These are phyloP conservation scores for Ceratina australensis DNA, from an alignment of 1,140 invertebrate genomes.

Conservation along the genomic window DNA sequence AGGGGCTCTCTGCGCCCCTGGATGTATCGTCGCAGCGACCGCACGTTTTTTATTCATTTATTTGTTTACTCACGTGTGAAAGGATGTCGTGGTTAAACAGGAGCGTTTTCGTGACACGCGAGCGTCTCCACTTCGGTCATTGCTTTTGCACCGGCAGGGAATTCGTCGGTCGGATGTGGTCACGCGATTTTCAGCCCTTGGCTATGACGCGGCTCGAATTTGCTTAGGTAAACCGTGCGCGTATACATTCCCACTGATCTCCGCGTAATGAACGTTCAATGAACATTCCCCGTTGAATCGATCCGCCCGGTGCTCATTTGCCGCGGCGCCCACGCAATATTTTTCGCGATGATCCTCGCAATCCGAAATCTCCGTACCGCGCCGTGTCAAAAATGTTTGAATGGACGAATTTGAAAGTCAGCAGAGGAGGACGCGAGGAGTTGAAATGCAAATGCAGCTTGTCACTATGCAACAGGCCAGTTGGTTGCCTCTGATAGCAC, in stretches of 20 bases:
- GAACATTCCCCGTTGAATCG: not conserved
- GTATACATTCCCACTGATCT: slow-evolving; percentile 18
- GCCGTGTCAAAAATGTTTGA: slow-evolving; percentile 44
- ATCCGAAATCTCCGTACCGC: not conserved
- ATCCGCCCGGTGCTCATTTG: too few relatives aligned
- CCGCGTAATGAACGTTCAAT: not conserved
- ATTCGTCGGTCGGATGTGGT: slow-evolving; percentile 56
- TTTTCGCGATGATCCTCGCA: not conserved
- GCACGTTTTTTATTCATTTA: slow-evolving; percentile 57
- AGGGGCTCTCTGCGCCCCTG: not conserved
- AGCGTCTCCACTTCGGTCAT: slow-evolving; percentile 57
- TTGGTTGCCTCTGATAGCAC: slow-evolving; percentile 69
- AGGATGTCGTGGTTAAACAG: slow-evolving; percentile 67
- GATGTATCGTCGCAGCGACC: slow-evolving; percentile 35
- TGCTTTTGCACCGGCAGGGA: slow-evolving; percentile 54
- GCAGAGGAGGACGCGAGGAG: slow-evolving; percentile 11
- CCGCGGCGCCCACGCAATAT: not conserved
- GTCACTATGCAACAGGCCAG: slow-evolving; percentile 63
- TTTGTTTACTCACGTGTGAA: slow-evolving; percentile 68
- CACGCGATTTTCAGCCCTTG: slow-evolving; percentile 63
- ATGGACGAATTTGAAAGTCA: slow-evolving; percentile 49
- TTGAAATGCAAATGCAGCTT: slow-evolving; percentile 60
- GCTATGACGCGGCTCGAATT: slow-evolving; percentile 38
- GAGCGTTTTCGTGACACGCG: slow-evolving; percentile 63
- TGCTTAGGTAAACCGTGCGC: slow-evolving; percentile 44